Percentiles rank a stretch among this genome's conserved stretches.
Evolutionary conservation across 2,113 vertebrate species (phyloP).

Genomic region (Erythrolamprus reginae): DNA sequence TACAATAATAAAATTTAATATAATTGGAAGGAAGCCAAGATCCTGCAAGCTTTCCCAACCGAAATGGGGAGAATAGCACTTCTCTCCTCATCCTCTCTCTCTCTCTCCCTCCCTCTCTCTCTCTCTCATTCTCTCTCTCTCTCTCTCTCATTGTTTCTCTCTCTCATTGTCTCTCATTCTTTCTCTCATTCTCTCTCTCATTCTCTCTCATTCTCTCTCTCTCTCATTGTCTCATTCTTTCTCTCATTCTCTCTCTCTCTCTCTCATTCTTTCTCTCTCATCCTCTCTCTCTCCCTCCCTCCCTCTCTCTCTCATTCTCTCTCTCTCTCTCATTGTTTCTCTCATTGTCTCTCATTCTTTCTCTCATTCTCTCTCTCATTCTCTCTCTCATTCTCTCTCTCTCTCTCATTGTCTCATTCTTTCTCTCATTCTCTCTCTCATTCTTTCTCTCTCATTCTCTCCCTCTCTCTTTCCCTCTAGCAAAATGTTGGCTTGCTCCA

Average conservation of each 20-base stretch:
- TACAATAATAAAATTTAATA: neutral
- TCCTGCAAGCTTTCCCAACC: neutral
- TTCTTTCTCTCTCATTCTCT: too few relatives aligned
- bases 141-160: neutral
- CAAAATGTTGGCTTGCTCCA: neutral
- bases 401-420: neutral
- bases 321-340: neutral
- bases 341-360: too few relatives aligned
- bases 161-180: too few relatives aligned
- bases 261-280: neutral
- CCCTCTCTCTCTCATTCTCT: too few relatives aligned
- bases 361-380: neutral
- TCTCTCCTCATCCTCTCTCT: neutral
- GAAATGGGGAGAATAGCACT: neutral
- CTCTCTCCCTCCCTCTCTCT: neutral
- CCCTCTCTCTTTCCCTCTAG: neutral
- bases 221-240: neutral
- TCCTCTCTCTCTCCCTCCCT: neutral
- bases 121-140: neutral
- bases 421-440: neutral
- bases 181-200: neutral
- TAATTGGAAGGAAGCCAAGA: neutral
- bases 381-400: too few relatives aligned
- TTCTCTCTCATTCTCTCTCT: neutral
- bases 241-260: too few relatives aligned